A percentile compares a stretch with the other conserved stretches of the same genome.
phyloP scores from a whole-genome alignment of 2,888 invertebrate species.

The Sicus ferrugineus region DNA sequence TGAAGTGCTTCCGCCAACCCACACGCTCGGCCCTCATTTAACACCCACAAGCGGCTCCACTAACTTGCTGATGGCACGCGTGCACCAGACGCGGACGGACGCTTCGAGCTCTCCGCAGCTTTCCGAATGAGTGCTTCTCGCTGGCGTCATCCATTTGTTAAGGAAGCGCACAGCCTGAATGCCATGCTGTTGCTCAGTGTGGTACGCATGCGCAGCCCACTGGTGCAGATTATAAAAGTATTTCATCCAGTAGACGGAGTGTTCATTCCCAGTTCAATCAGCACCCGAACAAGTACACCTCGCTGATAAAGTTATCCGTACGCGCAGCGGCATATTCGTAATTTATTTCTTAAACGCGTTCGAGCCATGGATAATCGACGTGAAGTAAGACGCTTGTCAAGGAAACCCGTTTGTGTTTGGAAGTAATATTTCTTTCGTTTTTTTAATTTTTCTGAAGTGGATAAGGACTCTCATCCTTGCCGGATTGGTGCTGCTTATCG shows the following conservation, averaged over 20 bases:
- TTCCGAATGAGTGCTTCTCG: constrained; percentile 22
- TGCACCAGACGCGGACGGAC: not conserved
- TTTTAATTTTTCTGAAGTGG: constrained; percentile 42
- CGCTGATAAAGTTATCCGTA: not conserved
- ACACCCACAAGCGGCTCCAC: constrained; percentile 13
- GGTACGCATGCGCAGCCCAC: constrained; percentile 23
- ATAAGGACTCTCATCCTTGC: constrained; percentile 50
- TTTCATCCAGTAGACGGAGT: constrained; percentile 44
- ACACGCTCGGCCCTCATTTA: constrained; percentile 1
- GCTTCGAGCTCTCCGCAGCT: not conserved
- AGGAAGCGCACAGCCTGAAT: constrained; percentile 24
- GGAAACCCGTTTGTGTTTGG: not conserved
- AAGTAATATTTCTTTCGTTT: not conserved
- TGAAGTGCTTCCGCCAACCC: constrained; percentile 40
- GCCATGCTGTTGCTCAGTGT: constrained; percentile 31
- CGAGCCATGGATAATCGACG: constrained; percentile 49
- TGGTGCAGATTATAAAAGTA: constrained; percentile 50
- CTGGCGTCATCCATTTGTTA: not conserved
- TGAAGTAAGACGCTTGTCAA: constrained; percentile 43
- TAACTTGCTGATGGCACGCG: not conserved
- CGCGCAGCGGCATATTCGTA: constrained; percentile 7
- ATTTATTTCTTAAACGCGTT: constrained; percentile 30
- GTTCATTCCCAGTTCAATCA: constrained; percentile 48
- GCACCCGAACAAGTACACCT: not conserved
- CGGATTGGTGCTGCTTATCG: constrained; percentile 48